Base-by-base conservation (phyloP, 2,113 vertebrate genomes). In the Platichthys flesus region DNA sequence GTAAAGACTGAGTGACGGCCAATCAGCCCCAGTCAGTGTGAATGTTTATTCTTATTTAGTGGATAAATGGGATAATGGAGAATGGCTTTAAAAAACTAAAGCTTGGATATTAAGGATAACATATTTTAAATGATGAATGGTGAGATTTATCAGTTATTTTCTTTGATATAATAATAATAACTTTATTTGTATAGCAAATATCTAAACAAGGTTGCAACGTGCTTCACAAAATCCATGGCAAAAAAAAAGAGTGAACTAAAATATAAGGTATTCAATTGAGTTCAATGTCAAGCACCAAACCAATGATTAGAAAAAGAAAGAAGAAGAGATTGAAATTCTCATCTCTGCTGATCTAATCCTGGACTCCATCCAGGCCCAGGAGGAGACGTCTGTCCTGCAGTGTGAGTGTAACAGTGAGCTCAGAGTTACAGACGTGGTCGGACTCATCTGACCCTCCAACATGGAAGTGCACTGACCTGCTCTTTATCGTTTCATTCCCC, bases 11-110 rank as follows among this genome's bases (percentile, higher is more conserved):
- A 83, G 65, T 10, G 55, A 24, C 67, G 71, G 73, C 72, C 62
- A 90, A 88, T 79, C 18, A 65, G 64, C 67, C 51, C 65, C 79
- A 67, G 67, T 72, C 73, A 51, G n/a, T 20, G n/a, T 75, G 71
- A 79, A 64, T 49, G 71, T 23, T 79, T 72, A 86, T 73, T 73
- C 54, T 49, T 23, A 63, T 81, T 79, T 69, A 79, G 9, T 20
- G 51, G 89, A 88, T 65, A 66, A 62, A 77, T 47, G 28, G 47
- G 47, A 68, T 77, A 57, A 91, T 59, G 35, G 49, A 42, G 67
- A 16, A 78, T 37, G 7, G 52, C 61, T 79, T 78, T 57, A 13
- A 74, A 63, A 71, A 65, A 75, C n/a, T 21, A n/a, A n/a, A 24
- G 4, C 4, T 42, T 24, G 13, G 31, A 72, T 35, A 49, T 49